phyloP scores from a whole-genome alignment of 2,888 invertebrate genomes.

The Pocota personata region DNA sequence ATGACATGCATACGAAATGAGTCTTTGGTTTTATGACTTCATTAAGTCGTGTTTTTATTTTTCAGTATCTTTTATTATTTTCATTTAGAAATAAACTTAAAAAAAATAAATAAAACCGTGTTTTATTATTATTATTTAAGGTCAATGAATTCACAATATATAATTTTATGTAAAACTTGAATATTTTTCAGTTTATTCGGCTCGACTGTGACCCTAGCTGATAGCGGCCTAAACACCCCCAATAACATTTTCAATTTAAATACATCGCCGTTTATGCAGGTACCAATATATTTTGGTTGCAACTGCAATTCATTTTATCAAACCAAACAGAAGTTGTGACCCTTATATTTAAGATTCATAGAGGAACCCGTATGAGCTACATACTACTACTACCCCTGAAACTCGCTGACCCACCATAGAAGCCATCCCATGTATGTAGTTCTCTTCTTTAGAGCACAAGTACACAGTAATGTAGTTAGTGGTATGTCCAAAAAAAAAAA shows the following conservation, averaged over 20 bases:
- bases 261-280: constrained; percentile 48
- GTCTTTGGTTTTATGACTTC: constrained; percentile 26
- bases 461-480: neutral
- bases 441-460: constrained; percentile 8
- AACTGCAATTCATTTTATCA: constrained; percentile 43
- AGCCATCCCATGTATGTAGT: constrained; percentile 3
- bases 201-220: neutral
- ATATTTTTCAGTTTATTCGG: neutral
- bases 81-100: constrained; percentile 12
- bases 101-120: neutral
- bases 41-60: constrained; percentile 34
- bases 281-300: constrained; percentile 49
- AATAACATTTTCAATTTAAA: constrained; percentile 48
- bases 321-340: constrained; percentile 14
- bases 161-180: neutral
- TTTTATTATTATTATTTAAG: constrained; percentile 18
- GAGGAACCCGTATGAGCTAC: constrained; percentile 44
- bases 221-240: constrained; percentile 26
- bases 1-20: constrained; percentile 57
- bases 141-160: constrained; percentile 36
- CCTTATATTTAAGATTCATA: constrained; percentile 48
- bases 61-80: neutral
- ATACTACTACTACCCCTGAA: constrained; percentile 13
- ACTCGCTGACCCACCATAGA: constrained; percentile 40
- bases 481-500: constrained; percentile 7